These are phyloP conservation scores for Leptopilina boulardi DNA, from an alignment of 1,140 invertebrate species.

Conservation along the genomic window DNA sequence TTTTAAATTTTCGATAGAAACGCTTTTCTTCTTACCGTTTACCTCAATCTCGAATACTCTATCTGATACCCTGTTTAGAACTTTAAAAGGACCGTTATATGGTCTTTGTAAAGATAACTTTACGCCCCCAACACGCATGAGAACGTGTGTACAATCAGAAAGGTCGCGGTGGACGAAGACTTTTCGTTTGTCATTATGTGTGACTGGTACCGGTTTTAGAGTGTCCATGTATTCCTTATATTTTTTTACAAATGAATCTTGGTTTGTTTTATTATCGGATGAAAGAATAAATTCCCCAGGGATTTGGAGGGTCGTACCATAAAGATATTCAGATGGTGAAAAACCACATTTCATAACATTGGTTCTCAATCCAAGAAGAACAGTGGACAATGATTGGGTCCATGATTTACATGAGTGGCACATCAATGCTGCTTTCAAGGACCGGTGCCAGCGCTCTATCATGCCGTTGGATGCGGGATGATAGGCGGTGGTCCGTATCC, in stretches of 20 bases:
- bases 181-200: neutral
- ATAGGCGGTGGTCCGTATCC: neutral
- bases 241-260: conserved; percentile 38
- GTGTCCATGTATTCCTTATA: conserved; percentile 38
- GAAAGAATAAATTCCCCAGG: conserved; percentile 64
- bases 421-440: conserved; percentile 56
- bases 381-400: conserved; percentile 44
- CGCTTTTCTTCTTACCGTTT: neutral
- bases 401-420: conserved; percentile 32
- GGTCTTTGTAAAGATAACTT: neutral
- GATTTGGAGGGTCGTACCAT: conserved; percentile 51
- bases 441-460: conserved; percentile 60
- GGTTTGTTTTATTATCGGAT: neutral
- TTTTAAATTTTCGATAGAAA: conserved; percentile 14
- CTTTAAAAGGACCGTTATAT: conserved; percentile 23
- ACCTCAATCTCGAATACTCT: neutral
- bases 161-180: conserved; percentile 1
- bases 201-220: conserved; percentile 35
- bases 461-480: no score
- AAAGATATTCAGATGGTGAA: conserved; percentile 51
- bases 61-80: neutral
- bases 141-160: neutral
- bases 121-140: neutral
- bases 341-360: neutral
- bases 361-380: conserved; percentile 25